A percentile compares a stretch with the other conserved stretches of the same genome.
These are phyloP conservation scores for Lydus trimaculatus DNA, from an alignment of 2,888 invertebrate genomes.

Conservation along the genomic window DNA sequence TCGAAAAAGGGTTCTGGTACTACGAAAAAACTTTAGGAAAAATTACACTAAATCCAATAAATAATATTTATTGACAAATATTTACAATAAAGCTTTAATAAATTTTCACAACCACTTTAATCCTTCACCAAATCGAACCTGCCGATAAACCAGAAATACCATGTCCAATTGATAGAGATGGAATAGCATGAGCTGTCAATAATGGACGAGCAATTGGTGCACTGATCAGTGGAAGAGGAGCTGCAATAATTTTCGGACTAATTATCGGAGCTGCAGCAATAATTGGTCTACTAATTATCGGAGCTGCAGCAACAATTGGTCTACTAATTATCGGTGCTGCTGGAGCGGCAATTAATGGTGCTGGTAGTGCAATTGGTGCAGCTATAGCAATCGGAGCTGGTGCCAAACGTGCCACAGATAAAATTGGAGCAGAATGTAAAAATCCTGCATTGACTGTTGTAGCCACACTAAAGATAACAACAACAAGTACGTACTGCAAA, in stretches of 20 bases:
- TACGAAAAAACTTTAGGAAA: too few relatives aligned
- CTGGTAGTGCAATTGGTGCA: background rate
- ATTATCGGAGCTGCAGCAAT: background rate
- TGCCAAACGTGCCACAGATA: background rate
- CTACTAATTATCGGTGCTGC: background rate
- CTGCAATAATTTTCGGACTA: background rate
- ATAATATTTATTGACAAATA: too few relatives aligned
- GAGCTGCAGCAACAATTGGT: background rate
- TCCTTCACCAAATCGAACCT: background rate
- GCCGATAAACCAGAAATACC: background rate
- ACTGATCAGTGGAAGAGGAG: background rate
- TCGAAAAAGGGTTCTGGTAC: too few relatives aligned
- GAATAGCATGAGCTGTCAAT: background rate
- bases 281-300: background rate
- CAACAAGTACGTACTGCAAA: background rate
- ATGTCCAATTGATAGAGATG: too few relatives aligned
- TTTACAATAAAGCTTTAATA: background rate
- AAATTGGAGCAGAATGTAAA: background rate
- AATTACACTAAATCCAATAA: too few relatives aligned
- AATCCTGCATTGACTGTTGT: background rate
- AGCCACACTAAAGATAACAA: background rate
- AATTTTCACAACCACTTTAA: background rate
- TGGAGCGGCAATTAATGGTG: background rate
- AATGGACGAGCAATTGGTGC: background rate
- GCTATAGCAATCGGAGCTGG: background rate